Evolutionary conservation across 2,888 invertebrate genomes (phyloP).

Genomic region (Aplocera efformata): DNA sequence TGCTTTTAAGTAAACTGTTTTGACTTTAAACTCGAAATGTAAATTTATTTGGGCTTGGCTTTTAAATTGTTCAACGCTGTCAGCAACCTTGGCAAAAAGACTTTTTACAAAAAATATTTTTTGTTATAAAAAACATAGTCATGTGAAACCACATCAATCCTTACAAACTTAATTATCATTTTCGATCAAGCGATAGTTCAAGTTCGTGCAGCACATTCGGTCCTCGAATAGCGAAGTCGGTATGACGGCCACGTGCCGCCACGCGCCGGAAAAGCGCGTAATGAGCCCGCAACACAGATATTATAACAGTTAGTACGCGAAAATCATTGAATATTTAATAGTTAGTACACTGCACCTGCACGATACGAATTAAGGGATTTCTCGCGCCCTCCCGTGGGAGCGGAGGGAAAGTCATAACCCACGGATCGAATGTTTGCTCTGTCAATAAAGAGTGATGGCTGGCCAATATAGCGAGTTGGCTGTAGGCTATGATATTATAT

Average conservation of each 20-base stretch:
- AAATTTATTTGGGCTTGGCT: too few species aligned
- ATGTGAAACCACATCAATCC: too few species aligned
- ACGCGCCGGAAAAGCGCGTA: conserved; percentile 72
- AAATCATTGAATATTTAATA: conserved; percentile 1
- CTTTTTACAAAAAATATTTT: too few species aligned
- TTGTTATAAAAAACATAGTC: too few species aligned
- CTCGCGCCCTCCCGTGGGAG: conserved; percentile 79
- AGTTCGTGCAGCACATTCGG: conserved; percentile 52
- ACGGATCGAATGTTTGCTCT: conserved; percentile 60
- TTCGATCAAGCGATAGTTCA: conserved; percentile 50
- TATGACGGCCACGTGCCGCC: conserved; percentile 62
- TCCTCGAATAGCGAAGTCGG: conserved; percentile 49
- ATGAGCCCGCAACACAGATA: conserved; percentile 49
- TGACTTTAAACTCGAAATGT: too few species aligned
- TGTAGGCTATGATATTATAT: conserved; percentile 40
- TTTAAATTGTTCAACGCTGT: too few species aligned
- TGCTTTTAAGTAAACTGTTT: too few species aligned
- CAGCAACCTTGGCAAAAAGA: too few species aligned
- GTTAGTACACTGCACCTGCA: conserved; percentile 62
- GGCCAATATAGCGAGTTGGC: conserved; percentile 46
- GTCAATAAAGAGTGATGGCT: conserved; percentile 68
- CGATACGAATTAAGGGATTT: conserved; percentile 75
- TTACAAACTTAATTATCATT: not conserved
- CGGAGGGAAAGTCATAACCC: conserved; percentile 44
- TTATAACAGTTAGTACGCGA: conserved; percentile 6